Conservation (phyloP, 1,140 invertebrate species). For the Drosophila subobscura region DNA sequence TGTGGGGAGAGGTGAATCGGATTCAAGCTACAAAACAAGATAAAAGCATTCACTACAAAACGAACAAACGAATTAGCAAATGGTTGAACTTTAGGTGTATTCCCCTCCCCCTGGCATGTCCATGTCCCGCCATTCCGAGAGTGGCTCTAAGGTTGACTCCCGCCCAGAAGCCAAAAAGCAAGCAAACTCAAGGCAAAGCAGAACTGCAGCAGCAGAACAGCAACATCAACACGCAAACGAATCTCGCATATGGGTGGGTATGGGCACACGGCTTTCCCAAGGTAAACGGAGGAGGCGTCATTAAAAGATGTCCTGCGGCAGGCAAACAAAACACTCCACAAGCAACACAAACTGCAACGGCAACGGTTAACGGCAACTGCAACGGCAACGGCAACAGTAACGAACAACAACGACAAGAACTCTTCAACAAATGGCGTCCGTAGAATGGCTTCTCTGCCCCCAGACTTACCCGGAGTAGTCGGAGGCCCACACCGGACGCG, state of each 20-base stretch:
- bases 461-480: slow-evolving; percentile 87
- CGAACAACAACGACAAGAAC: slow-evolving; percentile 53
- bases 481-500: slow-evolving; percentile 86
- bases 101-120: slow-evolving; percentile 7
- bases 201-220: slow-evolving; percentile 15
- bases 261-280: slow-evolving; percentile 37
- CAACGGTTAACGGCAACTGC: slow-evolving; percentile 26
- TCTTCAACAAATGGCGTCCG: slow-evolving; percentile 63
- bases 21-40: slow-evolving; percentile 30
- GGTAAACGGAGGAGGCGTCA: slow-evolving; percentile 68
- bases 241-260: slow-evolving; percentile 49
- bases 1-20: neutral
- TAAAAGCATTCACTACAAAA: slow-evolving; percentile 39
- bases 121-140: neutral
- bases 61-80: slow-evolving; percentile 23
- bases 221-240: slow-evolving; percentile 32
- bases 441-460: slow-evolving; percentile 31
- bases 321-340: slow-evolving; percentile 62
- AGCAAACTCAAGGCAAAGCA: slow-evolving; percentile 31
- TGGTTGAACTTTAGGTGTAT: slow-evolving; percentile 33
- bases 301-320: slow-evolving; percentile 67
- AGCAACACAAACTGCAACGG: slow-evolving; percentile 36
- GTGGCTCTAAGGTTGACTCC: slow-evolving; percentile 3
- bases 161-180: slow-evolving; percentile 22
- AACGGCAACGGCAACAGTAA: slow-evolving; percentile 26